These are phyloP conservation scores for Dasyprocta punctata DNA, from an alignment of 2,113 vertebrate genomes.

Conservation along the genomic window DNA sequence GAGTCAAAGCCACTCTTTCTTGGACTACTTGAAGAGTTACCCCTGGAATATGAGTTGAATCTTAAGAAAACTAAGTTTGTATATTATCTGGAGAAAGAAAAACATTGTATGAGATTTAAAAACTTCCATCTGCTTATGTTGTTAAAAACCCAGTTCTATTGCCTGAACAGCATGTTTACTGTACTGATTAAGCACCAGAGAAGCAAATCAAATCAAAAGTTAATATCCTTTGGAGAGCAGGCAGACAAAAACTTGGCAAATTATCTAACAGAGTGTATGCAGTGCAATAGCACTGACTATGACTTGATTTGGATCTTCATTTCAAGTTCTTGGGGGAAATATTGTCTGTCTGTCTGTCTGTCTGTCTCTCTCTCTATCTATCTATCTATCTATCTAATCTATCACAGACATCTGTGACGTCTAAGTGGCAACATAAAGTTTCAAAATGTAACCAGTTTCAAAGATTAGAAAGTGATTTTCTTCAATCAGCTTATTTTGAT, in stretches of 20 bases:
- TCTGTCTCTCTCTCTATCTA: background rate
- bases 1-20: background rate
- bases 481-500: background rate
- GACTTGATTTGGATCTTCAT: background rate
- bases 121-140: background rate
- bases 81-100: background rate
- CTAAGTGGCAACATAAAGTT: background rate
- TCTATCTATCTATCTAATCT: background rate
- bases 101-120: background rate
- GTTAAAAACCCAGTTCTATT: background rate
- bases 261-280: background rate
- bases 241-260: constrained; percentile 27
- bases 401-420: background rate
- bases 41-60: background rate
- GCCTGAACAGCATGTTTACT: background rate
- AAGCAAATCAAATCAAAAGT: background rate
- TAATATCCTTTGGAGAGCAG: background rate
- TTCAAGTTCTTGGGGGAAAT: background rate
- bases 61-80: background rate
- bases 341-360: background rate
- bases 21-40: background rate
- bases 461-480: constrained; percentile 31
- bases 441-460: background rate
- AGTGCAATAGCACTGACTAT: background rate
- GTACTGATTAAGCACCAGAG: background rate